A percentile compares a stretch with the other conserved stretches of the same genome.
Conservation (phyloP, 2,888 invertebrate genomes). For the Crioceris asparagi region DNA sequence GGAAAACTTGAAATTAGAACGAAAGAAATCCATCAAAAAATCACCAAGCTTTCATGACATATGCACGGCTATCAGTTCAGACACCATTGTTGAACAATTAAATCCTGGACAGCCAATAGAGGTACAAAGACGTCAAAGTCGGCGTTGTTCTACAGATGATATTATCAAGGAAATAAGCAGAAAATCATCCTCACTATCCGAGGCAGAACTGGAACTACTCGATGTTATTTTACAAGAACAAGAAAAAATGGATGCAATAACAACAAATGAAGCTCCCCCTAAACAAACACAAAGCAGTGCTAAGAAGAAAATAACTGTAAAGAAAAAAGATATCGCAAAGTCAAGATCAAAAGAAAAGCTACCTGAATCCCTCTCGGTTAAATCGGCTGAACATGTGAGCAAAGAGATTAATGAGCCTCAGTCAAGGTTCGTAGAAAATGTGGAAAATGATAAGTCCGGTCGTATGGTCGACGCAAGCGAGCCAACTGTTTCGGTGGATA, state of each 20-base stretch:
- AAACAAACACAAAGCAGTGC: constrained; percentile 11
- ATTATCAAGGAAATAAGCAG: constrained; percentile 38
- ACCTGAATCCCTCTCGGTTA: no score
- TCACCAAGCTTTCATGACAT: constrained; percentile 46
- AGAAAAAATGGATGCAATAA: constrained; percentile 13
- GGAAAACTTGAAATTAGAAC: constrained; percentile 31
- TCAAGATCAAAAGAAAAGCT: not conserved
- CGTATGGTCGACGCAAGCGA: constrained; percentile 1
- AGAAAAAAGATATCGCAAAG: constrained; percentile 23
- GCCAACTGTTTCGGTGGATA: constrained; percentile 17
- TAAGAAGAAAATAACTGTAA: constrained; percentile 29
- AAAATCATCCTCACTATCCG: constrained; percentile 47
- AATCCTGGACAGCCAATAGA: constrained; percentile 41
- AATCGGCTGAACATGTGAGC: no score
- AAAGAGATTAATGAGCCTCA: no score
- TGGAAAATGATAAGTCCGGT: not conserved
- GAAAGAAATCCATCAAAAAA: constrained; percentile 21
- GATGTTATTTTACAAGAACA: constrained; percentile 36
- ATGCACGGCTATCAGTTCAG: constrained; percentile 43
- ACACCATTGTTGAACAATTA: constrained; percentile 42
- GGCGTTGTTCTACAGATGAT: constrained; percentile 30
- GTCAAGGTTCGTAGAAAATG: not conserved
- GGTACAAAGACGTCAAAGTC: constrained; percentile 36
- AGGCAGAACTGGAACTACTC: constrained; percentile 44
- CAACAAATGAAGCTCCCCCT: constrained; percentile 23